These are phyloP conservation scores for Myxocyprinus asiaticus DNA, from an alignment of 2,113 vertebrate genomes.

Conservation along the genomic window DNA sequence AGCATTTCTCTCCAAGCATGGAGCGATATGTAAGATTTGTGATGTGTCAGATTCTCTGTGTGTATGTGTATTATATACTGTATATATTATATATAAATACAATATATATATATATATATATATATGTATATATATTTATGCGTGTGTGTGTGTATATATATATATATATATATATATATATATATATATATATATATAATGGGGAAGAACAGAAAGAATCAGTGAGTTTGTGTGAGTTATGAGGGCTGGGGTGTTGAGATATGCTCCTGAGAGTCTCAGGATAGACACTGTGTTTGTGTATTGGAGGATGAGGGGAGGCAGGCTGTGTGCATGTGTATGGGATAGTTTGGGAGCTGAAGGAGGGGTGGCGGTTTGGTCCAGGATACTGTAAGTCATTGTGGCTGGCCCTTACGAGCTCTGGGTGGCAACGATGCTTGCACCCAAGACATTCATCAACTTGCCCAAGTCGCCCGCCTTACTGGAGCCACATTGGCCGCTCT, in stretches of 20 bases:
- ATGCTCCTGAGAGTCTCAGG: constrained; percentile 57
- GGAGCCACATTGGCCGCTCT: constrained; percentile 83
- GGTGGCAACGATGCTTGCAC: constrained; percentile 90
- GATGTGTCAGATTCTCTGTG: neutral
- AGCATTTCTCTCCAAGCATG: constrained; percentile 2
- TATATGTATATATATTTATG: too few relatives aligned
- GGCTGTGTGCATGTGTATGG: constrained; percentile 62
- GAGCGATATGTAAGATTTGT: constrained; percentile 29
- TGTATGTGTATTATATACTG: constrained; percentile 22
- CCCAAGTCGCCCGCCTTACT: constrained; percentile 84
- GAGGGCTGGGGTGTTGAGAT: constrained; percentile 26
- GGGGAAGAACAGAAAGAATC: constrained; percentile 16
- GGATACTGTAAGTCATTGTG: constrained; percentile 83
- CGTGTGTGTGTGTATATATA: too few relatives aligned
- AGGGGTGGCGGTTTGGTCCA: constrained; percentile 55
- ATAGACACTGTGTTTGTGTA: constrained; percentile 74
- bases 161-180: too few relatives aligned
- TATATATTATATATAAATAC: too few relatives aligned
- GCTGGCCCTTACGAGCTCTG: constrained; percentile 80
- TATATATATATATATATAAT: too few relatives aligned
- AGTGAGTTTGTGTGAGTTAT: constrained; percentile 44
- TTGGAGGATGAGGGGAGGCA: constrained; percentile 45
- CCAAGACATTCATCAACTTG: constrained; percentile 86
- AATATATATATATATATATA: too few relatives aligned
- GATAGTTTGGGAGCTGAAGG: constrained; percentile 59